Evolutionary conservation across 2,113 vertebrate species (phyloP), one percentile per base, ranked within the genome.

Genomic region (Campylomormyrus numenius): DNA sequence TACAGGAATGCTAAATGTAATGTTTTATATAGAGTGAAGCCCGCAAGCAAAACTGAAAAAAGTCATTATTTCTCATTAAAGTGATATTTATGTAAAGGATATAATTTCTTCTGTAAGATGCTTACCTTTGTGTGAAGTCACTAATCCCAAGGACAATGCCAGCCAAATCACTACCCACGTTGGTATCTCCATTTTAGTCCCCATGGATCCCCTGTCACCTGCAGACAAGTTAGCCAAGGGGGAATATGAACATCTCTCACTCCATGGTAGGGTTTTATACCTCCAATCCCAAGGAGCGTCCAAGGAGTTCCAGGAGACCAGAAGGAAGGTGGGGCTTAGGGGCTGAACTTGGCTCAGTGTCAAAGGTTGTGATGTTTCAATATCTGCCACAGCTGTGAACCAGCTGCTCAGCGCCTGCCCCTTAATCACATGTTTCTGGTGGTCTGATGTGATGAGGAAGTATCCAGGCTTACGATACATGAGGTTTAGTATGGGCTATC

Each of bases 141-240:
- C 45, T 13, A 91, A 66, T 90, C 90, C 91, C 50, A 93, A 3
- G 56, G 89, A 92, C 45, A 95, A 74, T 35, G 62, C 62, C 85
- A 94, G 24, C 94, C 93, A 95, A 35, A 89, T 91, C 46, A 93
- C 90, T 66, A 90, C 89, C 93, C 93, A 93, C 46, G 84, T 83
- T 48, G 89, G 90, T 24, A 56, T n/a, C 92, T 93, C 93, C 74
- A 83, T 90, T 90, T 7, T 53, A 58, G 56, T 39, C 83, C 88
- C 88, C 92, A 92, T 93, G 88, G 46, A 58, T 17, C 31, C 80
- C 80, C 15, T n/a, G 50, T 80, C 80, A 27, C 46, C 84, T 89
- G 87, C 4, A 24, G 77, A 39, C 83, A 6, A 35, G 9, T 49
- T 87, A 45, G 13, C 53, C 62, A 56, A 70, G 84, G 84, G 86